These are phyloP conservation scores for Phthorimaea operculella DNA, from an alignment of 1,140 invertebrate genomes.

Conservation along the genomic window DNA sequence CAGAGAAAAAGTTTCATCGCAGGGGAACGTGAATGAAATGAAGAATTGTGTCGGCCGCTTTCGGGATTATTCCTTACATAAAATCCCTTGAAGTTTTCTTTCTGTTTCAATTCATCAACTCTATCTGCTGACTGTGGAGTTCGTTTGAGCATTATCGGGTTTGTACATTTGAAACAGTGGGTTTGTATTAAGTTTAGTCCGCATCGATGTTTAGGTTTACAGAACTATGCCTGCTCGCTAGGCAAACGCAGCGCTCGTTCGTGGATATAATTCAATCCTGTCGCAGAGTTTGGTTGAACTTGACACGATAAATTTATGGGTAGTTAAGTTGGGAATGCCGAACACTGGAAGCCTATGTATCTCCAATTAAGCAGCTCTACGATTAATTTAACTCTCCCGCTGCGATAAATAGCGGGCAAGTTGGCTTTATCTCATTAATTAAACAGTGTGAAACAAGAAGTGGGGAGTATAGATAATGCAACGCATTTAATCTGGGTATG, in stretches of 20 bases:
- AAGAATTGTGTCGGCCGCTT: constrained; percentile 65
- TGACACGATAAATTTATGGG: constrained; percentile 50
- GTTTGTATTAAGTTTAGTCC: no score
- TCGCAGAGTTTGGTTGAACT: constrained; percentile 39
- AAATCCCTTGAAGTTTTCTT: constrained; percentile 57
- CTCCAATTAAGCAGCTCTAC: background rate
- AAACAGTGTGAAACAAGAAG: no score
- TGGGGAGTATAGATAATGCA: no score
- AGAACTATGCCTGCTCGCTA: background rate
- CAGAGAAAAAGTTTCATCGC: constrained; percentile 69
- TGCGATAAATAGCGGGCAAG: background rate
- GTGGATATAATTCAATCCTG: constrained; percentile 29
- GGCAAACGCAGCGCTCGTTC: background rate
- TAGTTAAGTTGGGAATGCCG: constrained; percentile 43
- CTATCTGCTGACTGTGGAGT: constrained; percentile 25
- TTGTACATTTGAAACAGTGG: background rate
- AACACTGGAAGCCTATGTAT: constrained; percentile 15
- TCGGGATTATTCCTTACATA: constrained; percentile 62
- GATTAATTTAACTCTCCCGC: background rate
- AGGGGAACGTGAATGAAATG: constrained; percentile 67
- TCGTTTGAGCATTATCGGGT: background rate
- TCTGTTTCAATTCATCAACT: constrained; percentile 60
- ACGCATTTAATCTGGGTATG: no score
- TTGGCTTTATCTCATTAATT: no score
- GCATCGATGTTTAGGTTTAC: background rate